Evolutionary conservation across 2,797 vertebrate genomes (phyloP), one percentile per base, ranked within the genome.

Genomic region (Anguilla pacifica): DNA sequence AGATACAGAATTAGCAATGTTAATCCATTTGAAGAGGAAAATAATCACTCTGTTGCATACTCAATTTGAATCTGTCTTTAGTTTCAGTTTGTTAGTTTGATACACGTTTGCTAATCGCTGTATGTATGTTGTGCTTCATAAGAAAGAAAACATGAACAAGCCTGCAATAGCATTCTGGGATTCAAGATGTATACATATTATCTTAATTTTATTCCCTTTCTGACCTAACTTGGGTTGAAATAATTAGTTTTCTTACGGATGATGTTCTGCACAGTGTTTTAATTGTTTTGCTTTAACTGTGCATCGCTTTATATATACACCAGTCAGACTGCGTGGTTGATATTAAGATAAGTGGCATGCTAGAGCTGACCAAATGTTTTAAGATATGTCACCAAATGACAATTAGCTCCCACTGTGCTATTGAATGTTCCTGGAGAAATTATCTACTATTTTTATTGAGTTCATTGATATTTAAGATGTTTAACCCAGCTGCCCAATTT

Each of bases 41-140:
- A 81, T 39, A 61, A 92, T 89, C 79, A 82, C 79, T 82, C 79
- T 46, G n/a, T 88, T 10, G 88, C 90, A 92, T 91, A 86, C 83
- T 85, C 83, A 59, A 46, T 86, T 88, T 74, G 13, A 86, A 85
- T 89, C 46, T 82, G 10, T 82, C 87, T 88, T 85, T 82, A 86
- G 70, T 85, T 88, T 57, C 11, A 83, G 57, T 88, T 55, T 86
- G 88, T 88, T 88, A 83, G 85, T 88, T 86, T 88, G 64, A 86
- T 83, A 83, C 83, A 86, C 55, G 64, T 88, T 77, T 55, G 51
- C 61, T 72, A 59, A 83, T 88, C 72, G 31, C 46, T 79, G 83
- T 86, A 15, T 79, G 83, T 87, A 10, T 92, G 90, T 92, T 94
- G 92, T 94, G 91, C 91, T 94, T 91, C 79, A 87, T 87, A 74